phyloP scores from a whole-genome alignment of 2,797 vertebrate genomes.

The Petrocephalus sullivani region DNA sequence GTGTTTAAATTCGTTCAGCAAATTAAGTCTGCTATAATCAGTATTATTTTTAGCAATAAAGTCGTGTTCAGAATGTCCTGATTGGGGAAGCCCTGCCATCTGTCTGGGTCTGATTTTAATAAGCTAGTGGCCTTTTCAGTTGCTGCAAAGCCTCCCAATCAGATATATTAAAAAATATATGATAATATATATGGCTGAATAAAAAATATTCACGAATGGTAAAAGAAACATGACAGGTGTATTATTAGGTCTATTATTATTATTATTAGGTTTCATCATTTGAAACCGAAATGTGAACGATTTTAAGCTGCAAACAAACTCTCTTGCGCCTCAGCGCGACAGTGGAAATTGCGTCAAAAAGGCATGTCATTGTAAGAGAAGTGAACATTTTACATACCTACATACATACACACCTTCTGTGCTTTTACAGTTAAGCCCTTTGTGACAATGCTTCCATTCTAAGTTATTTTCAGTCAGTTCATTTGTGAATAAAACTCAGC shows the following conservation, averaged over 20 bases:
- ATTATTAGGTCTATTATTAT: not conserved
- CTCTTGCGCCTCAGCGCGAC: not conserved
- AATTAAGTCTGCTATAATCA: not conserved
- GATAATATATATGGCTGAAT: not conserved
- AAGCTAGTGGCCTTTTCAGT: not conserved
- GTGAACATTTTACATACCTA: not conserved
- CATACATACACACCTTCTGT: not conserved
- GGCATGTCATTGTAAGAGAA: not conserved
- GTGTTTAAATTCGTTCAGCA: not conserved
- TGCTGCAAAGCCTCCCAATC: not conserved
- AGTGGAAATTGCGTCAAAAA: not conserved
- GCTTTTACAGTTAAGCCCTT: not conserved
- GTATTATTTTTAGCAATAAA: too few species aligned
- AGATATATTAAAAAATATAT: not conserved
- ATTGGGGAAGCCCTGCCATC: not conserved
- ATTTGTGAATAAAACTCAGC: not conserved
- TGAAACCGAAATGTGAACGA: not conserved
- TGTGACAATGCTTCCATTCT: not conserved
- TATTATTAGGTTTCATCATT: not conserved
- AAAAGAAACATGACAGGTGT: not conserved
- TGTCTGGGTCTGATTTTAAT: not conserved
- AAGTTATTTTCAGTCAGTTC: not conserved
- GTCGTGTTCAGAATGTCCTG: not conserved
- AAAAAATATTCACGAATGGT: not conserved
- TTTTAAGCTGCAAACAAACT: not conserved